phyloP scores from a whole-genome alignment of 2,113 vertebrate species.

The Amphiprion percula region DNA sequence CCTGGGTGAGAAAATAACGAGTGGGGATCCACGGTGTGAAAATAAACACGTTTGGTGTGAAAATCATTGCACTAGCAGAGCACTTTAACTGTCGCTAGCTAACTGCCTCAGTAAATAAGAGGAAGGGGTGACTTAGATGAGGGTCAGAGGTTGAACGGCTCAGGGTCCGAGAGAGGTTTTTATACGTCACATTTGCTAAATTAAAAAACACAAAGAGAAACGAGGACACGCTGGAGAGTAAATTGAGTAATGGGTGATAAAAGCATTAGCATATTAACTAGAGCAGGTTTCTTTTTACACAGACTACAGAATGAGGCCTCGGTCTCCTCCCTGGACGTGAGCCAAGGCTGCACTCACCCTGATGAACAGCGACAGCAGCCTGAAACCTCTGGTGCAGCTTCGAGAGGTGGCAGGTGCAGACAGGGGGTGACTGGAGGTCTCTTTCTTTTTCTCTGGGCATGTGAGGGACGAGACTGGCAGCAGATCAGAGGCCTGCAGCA shows the following conservation, averaged over 20 bases:
- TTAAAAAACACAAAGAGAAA: conserved; percentile 52
- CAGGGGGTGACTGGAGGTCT: neutral
- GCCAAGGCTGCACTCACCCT: conserved; percentile 72
- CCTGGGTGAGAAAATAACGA: conserved; percentile 17
- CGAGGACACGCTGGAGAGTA: conserved; percentile 17
- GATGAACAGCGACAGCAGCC: conserved; percentile 70
- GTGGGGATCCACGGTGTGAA: conserved; percentile 4
- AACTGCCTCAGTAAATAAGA: conserved; percentile 24
- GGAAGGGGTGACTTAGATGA: conserved; percentile 1
- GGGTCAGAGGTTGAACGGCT: conserved; percentile 41
- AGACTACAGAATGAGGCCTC: conserved; percentile 33
- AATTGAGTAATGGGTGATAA: conserved; percentile 30
- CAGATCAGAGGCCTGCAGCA: conserved; percentile 41
- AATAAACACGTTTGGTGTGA: conserved; percentile 21
- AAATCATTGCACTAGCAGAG: conserved; percentile 6
- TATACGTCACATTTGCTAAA: conserved; percentile 39
- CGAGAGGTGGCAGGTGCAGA: conserved; percentile 35
- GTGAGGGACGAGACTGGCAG: conserved; percentile 36
- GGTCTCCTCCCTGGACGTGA: conserved; percentile 55
- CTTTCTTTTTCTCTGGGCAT: neutral
- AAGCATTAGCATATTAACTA: conserved; percentile 81
- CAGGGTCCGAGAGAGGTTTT: conserved; percentile 11
- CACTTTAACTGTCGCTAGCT: conserved; percentile 8
- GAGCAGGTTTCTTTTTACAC: conserved; percentile 60
- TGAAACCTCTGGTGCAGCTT: conserved; percentile 50